A percentile compares a stretch with the other conserved stretches of the same genome.
Evolutionary conservation across 2,888 invertebrate species (phyloP).

Genomic region (Andricus curvator): DNA sequence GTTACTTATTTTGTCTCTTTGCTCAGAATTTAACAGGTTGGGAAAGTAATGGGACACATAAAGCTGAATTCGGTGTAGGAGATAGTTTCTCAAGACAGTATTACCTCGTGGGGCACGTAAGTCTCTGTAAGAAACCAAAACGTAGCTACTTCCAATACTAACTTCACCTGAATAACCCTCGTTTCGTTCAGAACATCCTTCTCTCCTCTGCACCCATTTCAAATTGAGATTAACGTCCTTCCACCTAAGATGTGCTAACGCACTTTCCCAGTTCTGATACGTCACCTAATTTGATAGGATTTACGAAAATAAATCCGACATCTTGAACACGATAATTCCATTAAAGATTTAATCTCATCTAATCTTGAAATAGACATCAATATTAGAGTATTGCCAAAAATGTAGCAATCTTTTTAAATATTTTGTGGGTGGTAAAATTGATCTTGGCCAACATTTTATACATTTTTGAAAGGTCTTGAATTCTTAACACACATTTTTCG

Average conservation of each 20-base stretch:
- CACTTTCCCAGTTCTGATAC: background rate
- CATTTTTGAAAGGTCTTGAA: background rate
- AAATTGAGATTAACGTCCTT: constrained; percentile 55
- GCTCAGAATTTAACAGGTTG: background rate
- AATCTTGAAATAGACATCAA: background rate
- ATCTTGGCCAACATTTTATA: background rate
- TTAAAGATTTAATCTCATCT: background rate
- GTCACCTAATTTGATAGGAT: background rate
- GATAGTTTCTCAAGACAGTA: constrained; percentile 5
- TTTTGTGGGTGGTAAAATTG: background rate
- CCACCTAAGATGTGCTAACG: constrained; percentile 44
- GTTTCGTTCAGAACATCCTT: constrained; percentile 18
- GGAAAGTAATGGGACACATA: constrained; percentile 2
- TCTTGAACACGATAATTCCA: background rate
- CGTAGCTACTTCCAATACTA: constrained; percentile 31
- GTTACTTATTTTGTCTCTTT: background rate
- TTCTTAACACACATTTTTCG: background rate
- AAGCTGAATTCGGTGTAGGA: constrained; percentile 10
- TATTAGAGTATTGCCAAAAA: background rate
- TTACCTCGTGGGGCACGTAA: constrained; percentile 27
- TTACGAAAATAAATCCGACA: background rate
- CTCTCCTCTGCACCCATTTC: constrained; percentile 33
- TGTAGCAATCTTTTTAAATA: background rate
- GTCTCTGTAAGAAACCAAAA: constrained; percentile 17
- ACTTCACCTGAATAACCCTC: constrained; percentile 26